Percentiles rank a stretch among this genome's conserved stretches.
Conservation (phyloP, 2,888 invertebrate species). For the Chelonus formosanus region DNA sequence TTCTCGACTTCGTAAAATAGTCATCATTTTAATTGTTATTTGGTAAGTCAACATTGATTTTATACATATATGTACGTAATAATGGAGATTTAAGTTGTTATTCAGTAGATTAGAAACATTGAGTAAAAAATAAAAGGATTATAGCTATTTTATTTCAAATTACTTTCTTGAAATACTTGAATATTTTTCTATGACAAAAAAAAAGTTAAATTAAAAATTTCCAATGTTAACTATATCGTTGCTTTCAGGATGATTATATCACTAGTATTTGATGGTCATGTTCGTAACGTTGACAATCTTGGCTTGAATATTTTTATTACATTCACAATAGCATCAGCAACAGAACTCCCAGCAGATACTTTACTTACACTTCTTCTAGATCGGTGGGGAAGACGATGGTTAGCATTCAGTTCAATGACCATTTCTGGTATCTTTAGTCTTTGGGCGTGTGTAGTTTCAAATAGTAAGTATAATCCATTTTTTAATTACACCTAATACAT, state of each 20-base stretch:
- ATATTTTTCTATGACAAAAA: too few species aligned
- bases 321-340: constrained; percentile 84
- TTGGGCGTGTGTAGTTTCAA: constrained; percentile 78
- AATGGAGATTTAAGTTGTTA: too few species aligned
- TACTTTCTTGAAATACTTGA: too few species aligned
- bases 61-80: too few species aligned
- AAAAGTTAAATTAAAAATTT: too few species aligned
- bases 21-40: constrained; percentile 80
- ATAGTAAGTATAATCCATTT: constrained; percentile 67
- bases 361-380: constrained; percentile 80
- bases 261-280: constrained; percentile 87
- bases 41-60: constrained; percentile 68
- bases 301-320: constrained; percentile 86
- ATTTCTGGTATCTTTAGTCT: constrained; percentile 83
- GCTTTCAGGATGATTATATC: constrained; percentile 79
- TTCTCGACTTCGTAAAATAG: constrained; percentile 78
- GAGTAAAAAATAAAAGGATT: too few species aligned
- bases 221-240: background rate
- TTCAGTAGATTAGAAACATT: too few species aligned
- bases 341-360: constrained; percentile 86
- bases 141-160: too few species aligned
- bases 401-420: constrained; percentile 84
- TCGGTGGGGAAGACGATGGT: constrained; percentile 85
- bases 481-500: background rate
- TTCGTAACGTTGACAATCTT: constrained; percentile 84